These are phyloP conservation scores for Corapipo altera DNA, from an alignment of 2,113 vertebrate species.

Conservation along the genomic window DNA sequence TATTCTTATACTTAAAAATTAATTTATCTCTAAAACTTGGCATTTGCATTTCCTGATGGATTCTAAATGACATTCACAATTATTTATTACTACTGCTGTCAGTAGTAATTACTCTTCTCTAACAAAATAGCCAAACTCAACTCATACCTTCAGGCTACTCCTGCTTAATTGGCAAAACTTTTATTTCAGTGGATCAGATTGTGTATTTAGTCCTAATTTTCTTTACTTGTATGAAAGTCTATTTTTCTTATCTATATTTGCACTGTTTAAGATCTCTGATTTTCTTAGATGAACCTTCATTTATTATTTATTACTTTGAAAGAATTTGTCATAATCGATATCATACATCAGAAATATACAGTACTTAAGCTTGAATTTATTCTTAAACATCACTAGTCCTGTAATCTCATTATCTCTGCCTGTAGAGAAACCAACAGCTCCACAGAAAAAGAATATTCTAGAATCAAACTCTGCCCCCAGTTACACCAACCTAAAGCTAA, in stretches of 20 bases:
- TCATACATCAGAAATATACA: not conserved
- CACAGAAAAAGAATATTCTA: not conserved
- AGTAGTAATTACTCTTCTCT: not conserved
- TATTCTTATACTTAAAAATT: conserved; percentile 33
- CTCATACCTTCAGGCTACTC: not conserved
- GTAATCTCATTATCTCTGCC: not conserved
- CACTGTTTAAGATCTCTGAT: not conserved
- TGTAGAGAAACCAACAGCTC: not conserved
- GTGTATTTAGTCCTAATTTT: not conserved
- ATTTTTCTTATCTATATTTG: conserved; percentile 2
- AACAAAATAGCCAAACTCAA: not conserved
- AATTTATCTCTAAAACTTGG: not conserved
- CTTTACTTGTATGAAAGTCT: not conserved
- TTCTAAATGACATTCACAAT: not conserved
- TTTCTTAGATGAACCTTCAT: not conserved
- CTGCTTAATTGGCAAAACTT: not conserved
- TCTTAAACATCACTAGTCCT: not conserved
- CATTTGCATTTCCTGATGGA: not conserved
- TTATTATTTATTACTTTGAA: not conserved
- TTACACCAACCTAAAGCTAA: not conserved
- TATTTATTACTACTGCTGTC: not conserved
- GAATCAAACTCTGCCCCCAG: not conserved
- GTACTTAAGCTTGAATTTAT: not conserved
- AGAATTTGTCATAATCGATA: not conserved
- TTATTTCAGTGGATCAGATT: not conserved